Evolutionary conservation across 2,797 vertebrate species (phyloP).

Genomic region (Peromyscus attwateri): DNA sequence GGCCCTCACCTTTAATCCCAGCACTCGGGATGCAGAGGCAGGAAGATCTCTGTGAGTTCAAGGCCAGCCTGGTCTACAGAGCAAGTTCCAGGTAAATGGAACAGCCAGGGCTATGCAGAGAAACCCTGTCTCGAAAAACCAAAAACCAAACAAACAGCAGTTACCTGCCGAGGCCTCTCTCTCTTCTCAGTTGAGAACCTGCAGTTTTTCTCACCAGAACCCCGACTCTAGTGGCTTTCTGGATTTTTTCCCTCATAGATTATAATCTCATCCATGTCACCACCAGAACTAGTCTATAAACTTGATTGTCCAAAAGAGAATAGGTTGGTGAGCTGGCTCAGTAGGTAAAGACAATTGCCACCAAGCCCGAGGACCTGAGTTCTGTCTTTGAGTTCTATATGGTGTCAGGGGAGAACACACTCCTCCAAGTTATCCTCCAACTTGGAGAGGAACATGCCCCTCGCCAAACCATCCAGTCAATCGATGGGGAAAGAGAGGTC

Average conservation of each 20-base stretch:
- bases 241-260: background rate
- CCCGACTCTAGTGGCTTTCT: background rate
- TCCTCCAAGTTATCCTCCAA: background rate
- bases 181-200: background rate
- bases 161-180: background rate
- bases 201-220: background rate
- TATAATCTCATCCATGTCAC: background rate
- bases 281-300: background rate
- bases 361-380: background rate
- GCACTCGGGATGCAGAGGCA: background rate
- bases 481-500: too few species aligned
- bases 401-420: background rate
- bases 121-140: background rate
- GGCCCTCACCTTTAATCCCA: background rate
- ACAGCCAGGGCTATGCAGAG: too few species aligned
- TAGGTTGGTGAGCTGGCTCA: background rate
- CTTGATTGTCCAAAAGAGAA: background rate
- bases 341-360: background rate
- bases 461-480: background rate
- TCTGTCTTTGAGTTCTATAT: background rate
- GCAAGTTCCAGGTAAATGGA: background rate
- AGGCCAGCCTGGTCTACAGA: background rate
- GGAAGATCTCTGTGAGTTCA: background rate
- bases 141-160: background rate
- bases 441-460: too few species aligned